Conservation (phyloP, 2,888 invertebrate species). For the Tanaodytes sp. region DNA sequence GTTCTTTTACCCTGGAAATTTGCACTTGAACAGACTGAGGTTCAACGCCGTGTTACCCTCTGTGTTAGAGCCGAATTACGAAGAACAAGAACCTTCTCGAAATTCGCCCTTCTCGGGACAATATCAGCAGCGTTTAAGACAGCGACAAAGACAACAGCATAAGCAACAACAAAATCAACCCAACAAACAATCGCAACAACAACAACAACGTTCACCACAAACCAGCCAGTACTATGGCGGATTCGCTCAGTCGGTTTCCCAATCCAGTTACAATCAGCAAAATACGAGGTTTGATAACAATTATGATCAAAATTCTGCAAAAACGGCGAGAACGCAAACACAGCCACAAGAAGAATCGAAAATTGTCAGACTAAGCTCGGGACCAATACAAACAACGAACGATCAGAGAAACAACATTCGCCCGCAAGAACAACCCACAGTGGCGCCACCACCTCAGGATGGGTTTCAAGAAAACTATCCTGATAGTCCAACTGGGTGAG, state of each 20-base stretch:
- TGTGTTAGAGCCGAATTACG: conserved; percentile 59
- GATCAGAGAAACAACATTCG: no score
- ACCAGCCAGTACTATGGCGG: no score
- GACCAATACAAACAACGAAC: conserved; percentile 10
- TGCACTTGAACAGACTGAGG: conserved; percentile 63
- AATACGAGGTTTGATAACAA: no score
- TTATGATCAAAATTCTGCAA: no score
- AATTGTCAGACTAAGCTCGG: conserved; percentile 30
- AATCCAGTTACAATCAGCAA: no score
- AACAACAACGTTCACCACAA: no score
- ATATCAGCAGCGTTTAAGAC: conserved; percentile 62
- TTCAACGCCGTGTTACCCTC: conserved; percentile 65
- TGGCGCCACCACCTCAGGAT: conserved; percentile 39
- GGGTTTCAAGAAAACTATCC: conserved; percentile 62
- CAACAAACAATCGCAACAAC: no score
- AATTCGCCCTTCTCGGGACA: conserved; percentile 63
- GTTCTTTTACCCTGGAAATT: conserved; percentile 64
- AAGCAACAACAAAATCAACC: no score
- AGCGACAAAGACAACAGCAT: no score
- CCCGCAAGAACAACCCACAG: conserved; percentile 33
- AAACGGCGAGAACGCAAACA: no score
- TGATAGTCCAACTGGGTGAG: conserved; percentile 64
- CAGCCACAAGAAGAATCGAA: conserved; percentile 44
- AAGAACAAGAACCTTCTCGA: conserved; percentile 60
- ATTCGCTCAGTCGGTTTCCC: no score